Evolutionary conservation across 2,888 invertebrate species (phyloP).

Genomic region (Aphrophora alni): DNA sequence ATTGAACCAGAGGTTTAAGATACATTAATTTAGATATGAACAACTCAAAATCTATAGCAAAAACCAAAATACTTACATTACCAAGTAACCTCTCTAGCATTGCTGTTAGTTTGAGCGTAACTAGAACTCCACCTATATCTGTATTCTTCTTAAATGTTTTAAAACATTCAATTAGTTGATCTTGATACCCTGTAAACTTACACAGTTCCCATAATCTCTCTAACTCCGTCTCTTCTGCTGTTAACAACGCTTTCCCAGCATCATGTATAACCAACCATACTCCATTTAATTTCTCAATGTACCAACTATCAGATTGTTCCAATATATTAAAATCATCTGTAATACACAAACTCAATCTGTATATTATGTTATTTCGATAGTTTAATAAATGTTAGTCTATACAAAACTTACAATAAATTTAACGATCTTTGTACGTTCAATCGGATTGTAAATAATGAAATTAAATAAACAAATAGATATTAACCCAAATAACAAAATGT

Average conservation of each 20-base stretch:
- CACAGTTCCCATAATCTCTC: neutral
- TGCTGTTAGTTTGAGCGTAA: conserved; percentile 25
- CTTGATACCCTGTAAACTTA: neutral
- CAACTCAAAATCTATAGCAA: too few relatives aligned
- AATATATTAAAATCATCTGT: conserved; percentile 33
- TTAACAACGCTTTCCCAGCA: neutral
- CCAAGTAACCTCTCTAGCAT: conserved; percentile 33
- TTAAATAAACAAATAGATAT: too few relatives aligned
- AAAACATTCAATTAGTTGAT: neutral
- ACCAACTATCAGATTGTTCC: conserved; percentile 28
- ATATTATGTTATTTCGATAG: too few relatives aligned
- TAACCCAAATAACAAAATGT: too few relatives aligned
- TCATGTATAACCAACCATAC: conserved; percentile 29
- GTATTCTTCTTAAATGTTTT: neutral
- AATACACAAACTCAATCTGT: neutral
- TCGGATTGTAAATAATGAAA: too few relatives aligned
- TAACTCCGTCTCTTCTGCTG: neutral
- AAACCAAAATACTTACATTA: conserved; percentile 37
- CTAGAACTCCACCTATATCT: neutral
- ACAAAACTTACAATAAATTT: too few relatives aligned
- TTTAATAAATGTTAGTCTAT: too few relatives aligned
- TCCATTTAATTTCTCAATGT: neutral
- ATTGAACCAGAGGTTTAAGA: too few relatives aligned
- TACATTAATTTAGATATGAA: too few relatives aligned
- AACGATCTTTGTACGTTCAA: too few relatives aligned